A percentile compares a stretch with the other conserved stretches of the same genome.
phyloP scores from a whole-genome alignment of 1,140 invertebrate species.

The Steinernema khuongi region DNA sequence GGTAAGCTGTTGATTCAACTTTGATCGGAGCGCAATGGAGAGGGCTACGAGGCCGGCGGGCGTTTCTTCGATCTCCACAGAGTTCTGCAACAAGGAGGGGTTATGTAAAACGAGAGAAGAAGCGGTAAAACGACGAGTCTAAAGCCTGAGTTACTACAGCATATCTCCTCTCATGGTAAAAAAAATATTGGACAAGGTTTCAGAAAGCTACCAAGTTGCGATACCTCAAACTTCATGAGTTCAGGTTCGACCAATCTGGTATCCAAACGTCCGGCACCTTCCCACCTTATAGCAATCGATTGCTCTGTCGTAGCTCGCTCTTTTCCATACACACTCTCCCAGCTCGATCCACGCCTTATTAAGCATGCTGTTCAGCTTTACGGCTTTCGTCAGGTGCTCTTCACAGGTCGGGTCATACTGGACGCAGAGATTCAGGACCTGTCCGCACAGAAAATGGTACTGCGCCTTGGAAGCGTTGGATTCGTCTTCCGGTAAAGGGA shows the following conservation, averaged over 20 bases:
- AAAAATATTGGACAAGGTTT: too few relatives aligned
- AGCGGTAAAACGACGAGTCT: too few relatives aligned
- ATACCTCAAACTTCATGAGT: too few relatives aligned
- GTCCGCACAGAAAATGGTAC: slow-evolving; percentile 7
- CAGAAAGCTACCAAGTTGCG: too few relatives aligned
- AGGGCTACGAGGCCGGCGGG: background rate
- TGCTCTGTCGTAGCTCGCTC: background rate
- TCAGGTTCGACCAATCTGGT: too few relatives aligned
- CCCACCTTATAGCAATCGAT: slow-evolving; percentile 3
- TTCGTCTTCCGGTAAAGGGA: background rate
- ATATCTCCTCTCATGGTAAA: too few relatives aligned
- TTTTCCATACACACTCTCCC: slow-evolving; percentile 4
- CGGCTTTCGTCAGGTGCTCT: background rate
- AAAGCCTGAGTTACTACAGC: too few relatives aligned
- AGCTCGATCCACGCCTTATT: background rate
- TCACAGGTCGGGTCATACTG: slow-evolving; percentile 6
- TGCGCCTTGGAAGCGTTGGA: background rate
- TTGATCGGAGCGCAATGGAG: background rate
- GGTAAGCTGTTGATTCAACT: background rate
- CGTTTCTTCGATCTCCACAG: background rate
- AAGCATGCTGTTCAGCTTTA: background rate
- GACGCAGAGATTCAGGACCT: slow-evolving; percentile 8
- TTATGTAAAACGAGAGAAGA: background rate
- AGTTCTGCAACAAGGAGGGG: background rate
- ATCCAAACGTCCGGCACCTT: too few relatives aligned